Conservation (phyloP, 2,113 vertebrate species). For the Tilapia sparmanii region DNA sequence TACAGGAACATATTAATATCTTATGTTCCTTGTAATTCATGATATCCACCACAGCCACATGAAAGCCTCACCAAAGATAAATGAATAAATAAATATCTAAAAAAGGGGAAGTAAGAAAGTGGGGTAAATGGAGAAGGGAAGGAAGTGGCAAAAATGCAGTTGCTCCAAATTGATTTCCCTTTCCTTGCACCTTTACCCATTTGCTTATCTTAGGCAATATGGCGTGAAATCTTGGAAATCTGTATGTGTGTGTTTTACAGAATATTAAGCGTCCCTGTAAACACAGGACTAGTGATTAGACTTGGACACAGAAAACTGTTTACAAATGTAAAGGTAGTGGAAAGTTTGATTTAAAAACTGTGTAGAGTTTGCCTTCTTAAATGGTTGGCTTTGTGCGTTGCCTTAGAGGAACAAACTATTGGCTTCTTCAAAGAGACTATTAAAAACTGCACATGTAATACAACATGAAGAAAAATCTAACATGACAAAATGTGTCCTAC, state of each 20-base stretch:
- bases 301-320: background rate
- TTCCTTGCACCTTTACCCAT: constrained; percentile 24
- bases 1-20: background rate
- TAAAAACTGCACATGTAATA: background rate
- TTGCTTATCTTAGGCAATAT: constrained; percentile 14
- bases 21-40: constrained; percentile 29
- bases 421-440: background rate
- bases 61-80: constrained; percentile 28
- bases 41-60: background rate
- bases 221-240: background rate
- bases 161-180: constrained; percentile 27
- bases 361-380: background rate
- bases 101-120: constrained; percentile 29
- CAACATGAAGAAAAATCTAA: background rate
- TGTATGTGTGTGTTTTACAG: background rate
- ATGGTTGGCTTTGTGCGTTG: background rate
- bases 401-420: background rate
- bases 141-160: background rate
- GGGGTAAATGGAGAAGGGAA: constrained; percentile 22
- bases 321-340: background rate
- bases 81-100: constrained; percentile 55
- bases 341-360: background rate
- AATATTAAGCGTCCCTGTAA: background rate
- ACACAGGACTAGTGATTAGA: background rate
- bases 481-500: background rate